A percentile compares a stretch with the other conserved stretches of the same genome.
phyloP scores from a whole-genome alignment of 2,888 invertebrate genomes.

The Pammene aurita region DNA sequence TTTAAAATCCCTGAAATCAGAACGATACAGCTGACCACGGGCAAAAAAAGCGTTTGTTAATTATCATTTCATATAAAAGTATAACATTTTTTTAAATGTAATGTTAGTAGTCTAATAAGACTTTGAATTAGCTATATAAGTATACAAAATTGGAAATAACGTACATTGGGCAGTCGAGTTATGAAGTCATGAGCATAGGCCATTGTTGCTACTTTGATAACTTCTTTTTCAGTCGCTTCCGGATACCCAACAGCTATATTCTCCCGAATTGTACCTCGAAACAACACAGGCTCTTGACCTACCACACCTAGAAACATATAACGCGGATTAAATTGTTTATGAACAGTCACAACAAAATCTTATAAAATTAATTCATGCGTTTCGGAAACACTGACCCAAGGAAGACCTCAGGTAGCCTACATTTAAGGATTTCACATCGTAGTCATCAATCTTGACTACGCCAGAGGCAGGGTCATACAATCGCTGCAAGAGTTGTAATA shows the following conservation, averaged over 20 bases:
- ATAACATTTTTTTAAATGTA: no score
- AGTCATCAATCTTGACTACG: conserved; percentile 85
- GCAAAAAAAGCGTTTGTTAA: no score
- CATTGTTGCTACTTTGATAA: conserved; percentile 84
- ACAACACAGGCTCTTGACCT: conserved; percentile 90
- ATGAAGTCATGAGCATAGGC: conserved; percentile 88
- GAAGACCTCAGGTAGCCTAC: conserved; percentile 89
- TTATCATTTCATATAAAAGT: no score
- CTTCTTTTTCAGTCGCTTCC: conserved; percentile 80
- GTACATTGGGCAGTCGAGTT: conserved; percentile 83
- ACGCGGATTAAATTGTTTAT: not conserved
- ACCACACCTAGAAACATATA: conserved; percentile 79
- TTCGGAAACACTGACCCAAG: conserved; percentile 77
- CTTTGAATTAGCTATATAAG: no score
- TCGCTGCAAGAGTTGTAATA: conserved; percentile 88
- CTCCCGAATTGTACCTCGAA: conserved; percentile 86
- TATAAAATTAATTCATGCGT: not conserved
- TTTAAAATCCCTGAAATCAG: no score
- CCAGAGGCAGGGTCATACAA: conserved; percentile 87
- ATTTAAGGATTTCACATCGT: conserved; percentile 87
- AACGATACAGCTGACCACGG: no score
- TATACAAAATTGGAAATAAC: conserved; percentile 20
- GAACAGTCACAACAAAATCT: not conserved
- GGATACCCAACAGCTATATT: conserved; percentile 85
- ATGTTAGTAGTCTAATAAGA: no score